Evolutionary conservation across 92 coral and sea anemone genomes (phyloP), one percentile per base, ranked within the genome.

Genomic region (Porites cylindrica): DNA sequence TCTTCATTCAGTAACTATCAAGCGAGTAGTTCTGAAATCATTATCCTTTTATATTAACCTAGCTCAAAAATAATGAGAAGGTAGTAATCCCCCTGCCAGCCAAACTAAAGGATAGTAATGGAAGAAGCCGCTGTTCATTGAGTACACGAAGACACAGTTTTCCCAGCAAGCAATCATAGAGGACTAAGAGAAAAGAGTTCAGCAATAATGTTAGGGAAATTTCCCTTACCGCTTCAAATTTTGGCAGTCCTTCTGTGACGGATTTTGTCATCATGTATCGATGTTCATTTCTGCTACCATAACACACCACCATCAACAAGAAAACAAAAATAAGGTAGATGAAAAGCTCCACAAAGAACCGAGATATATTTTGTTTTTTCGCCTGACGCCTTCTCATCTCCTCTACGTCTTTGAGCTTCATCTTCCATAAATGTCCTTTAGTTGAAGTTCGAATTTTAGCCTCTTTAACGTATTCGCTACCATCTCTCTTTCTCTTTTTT

Each of bases 211-310:
- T 38, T 38, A 38, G 47, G 4, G 47, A 38, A 12, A 14, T 10
- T 11, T 9, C 26, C 7, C 70, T 86, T 29, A 91, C 93, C 88
- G 50, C 70, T 8, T 70, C 66, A 8, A 89, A 85, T 12, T 51
- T 12, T 29, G 88, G 76, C 10, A 91, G 75, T 29, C 93, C 88
- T 64, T 91, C 85, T 63, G 32, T 72, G 80, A 91, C 75, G 7
- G 93, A 91, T 68, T 76, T 82, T n/a, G 88, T 76, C 93, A 91
- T 91, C 52, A 43, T 86, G 56, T 81, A 87, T 67, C 93, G 85
- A 53, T 82, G 81, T 17, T 86, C 85, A 53, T 88, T 90, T 53
- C 90, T 61, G 79, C 70, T 81, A 21, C 91, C 93, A 53, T 90
- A 90, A 53, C 91, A 86, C 21, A 90, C 88, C 78, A 86, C 79